phyloP scores from a whole-genome alignment of 2,113 vertebrate genomes.

The Hypomesus transpacificus region DNA sequence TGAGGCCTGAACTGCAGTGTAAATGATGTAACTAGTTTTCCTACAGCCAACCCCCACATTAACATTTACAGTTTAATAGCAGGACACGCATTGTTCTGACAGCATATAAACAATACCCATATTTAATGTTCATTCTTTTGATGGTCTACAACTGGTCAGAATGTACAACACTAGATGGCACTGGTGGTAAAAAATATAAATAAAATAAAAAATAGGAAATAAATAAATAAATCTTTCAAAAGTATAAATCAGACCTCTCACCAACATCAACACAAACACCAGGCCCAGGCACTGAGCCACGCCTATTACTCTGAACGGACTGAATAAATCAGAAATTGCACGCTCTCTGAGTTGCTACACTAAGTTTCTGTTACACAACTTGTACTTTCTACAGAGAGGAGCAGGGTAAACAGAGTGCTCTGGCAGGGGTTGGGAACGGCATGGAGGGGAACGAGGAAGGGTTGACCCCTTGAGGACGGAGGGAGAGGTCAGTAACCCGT shows the following conservation, averaged over 20 bases:
- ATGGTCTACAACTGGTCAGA: not conserved
- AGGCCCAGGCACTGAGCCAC: not conserved
- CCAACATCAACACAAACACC: not conserved
- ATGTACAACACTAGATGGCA: conserved; percentile 26
- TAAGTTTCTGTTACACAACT: conserved; percentile 46
- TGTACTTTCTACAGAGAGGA: conserved; percentile 24
- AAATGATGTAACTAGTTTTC: too few species aligned
- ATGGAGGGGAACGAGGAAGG: not conserved
- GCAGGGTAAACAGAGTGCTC: conserved; percentile 24
- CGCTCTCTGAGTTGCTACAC: conserved; percentile 22
- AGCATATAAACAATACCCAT: too few species aligned
- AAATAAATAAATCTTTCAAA: not conserved
- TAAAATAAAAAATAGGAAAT: not conserved
- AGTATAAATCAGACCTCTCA: conserved; percentile 2
- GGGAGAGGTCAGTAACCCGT: not conserved
- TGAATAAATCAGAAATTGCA: not conserved
- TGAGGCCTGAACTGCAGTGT: too few species aligned
- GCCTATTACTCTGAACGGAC: not conserved
- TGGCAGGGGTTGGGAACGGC: conserved; percentile 11
- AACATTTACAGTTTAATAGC: too few species aligned
- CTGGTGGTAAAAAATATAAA: not conserved
- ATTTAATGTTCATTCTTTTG: too few species aligned
- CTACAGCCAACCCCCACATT: too few species aligned
- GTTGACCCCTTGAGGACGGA: conserved; percentile 18
- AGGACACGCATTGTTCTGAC: too few species aligned